Evolutionary conservation across 37 sponge, comb jelly and placozoan species (phyloP).

Genomic region (Mnemiopsis leidyi): DNA sequence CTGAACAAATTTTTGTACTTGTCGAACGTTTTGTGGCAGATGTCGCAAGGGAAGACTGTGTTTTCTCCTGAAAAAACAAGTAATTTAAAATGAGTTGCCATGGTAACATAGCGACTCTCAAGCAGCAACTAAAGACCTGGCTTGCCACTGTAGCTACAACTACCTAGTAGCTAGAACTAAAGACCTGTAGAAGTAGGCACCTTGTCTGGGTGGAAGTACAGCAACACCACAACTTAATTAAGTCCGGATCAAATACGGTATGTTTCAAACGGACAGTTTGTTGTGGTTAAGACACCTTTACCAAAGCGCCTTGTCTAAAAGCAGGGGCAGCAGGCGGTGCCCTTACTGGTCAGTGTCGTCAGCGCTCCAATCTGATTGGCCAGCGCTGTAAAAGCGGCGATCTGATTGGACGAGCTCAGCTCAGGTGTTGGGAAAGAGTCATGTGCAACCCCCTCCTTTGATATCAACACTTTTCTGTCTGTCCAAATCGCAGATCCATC

Average conservation of each 20-base stretch:
- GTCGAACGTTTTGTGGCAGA: constrained; percentile 56
- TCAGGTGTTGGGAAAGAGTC: neutral
- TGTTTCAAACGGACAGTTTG: neutral
- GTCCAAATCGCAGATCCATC: neutral
- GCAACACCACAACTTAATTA: neutral
- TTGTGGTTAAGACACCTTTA: neutral
- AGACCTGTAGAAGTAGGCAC: too few relatives aligned
- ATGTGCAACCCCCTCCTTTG: neutral
- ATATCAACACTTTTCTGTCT: neutral
- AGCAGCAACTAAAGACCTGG: too few relatives aligned
- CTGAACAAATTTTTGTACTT: constrained; percentile 45
- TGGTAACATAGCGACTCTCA: too few relatives aligned
- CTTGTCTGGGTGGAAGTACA: too few relatives aligned
- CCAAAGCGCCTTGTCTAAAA: neutral
- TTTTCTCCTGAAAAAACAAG: neutral
- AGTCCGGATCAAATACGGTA: neutral
- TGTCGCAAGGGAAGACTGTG: constrained; percentile 25
- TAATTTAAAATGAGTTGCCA: too few relatives aligned
- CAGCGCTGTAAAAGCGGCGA: neutral
- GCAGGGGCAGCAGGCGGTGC: neutral
- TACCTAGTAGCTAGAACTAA: too few relatives aligned
- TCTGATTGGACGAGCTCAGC: neutral
- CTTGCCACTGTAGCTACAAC: too few relatives aligned
- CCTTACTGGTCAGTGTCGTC: neutral
- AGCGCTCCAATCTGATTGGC: neutral